phyloP scores from a whole-genome alignment of 2,888 invertebrate genomes.

The Phlogophora meticulosa region DNA sequence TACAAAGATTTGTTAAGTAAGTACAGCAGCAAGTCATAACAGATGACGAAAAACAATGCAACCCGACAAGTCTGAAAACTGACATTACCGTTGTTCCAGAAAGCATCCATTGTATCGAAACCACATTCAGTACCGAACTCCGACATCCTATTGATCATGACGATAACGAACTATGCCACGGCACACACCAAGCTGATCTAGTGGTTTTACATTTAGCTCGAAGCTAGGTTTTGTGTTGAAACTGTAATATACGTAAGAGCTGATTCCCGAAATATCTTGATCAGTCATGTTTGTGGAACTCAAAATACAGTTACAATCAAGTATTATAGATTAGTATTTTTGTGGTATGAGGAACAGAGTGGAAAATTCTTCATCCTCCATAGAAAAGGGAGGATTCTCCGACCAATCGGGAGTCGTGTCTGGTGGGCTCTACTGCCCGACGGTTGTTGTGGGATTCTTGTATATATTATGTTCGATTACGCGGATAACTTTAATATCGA shows the following conservation, averaged over 20 bases:
- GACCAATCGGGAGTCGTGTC: too few relatives aligned
- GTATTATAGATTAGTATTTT: slow-evolving; percentile 10
- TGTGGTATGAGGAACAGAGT: not conserved
- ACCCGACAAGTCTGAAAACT: too few relatives aligned
- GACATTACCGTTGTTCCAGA: not conserved
- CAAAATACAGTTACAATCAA: slow-evolving; percentile 4
- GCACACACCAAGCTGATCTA: not conserved
- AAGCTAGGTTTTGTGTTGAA: slow-evolving; percentile 27
- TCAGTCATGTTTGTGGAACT: slow-evolving; percentile 13
- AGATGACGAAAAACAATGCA: too few relatives aligned
- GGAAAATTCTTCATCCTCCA: too few relatives aligned
- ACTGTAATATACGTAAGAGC: slow-evolving; percentile 30
- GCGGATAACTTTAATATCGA: too few relatives aligned
- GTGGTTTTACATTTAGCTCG: slow-evolving; percentile 3
- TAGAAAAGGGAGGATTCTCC: too few relatives aligned
- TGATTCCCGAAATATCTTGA: slow-evolving; percentile 19
- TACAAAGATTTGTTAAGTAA: too few relatives aligned
- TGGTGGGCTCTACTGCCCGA: too few relatives aligned
- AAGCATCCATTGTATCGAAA: not conserved
- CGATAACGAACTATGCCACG: not conserved
- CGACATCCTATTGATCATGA: not conserved
- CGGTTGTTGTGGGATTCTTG: too few relatives aligned
- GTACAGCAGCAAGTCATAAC: too few relatives aligned
- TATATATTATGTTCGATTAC: too few relatives aligned
- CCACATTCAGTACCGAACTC: not conserved